Conservation (phyloP, 2,888 invertebrate species). For the Lithosia quadra region DNA sequence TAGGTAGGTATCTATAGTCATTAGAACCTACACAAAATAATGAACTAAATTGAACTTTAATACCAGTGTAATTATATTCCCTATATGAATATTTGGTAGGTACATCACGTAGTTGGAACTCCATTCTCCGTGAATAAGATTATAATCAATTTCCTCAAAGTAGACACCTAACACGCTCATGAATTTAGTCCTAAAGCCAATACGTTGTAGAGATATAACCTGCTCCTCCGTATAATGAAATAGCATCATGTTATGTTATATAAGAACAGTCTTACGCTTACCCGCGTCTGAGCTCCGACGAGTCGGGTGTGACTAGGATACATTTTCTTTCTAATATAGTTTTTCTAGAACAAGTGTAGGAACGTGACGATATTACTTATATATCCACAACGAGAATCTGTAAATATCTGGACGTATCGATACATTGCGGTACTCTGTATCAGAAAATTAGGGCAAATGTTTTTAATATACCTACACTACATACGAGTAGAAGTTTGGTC, state of each 20-base stretch:
- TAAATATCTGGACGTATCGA: not conserved
- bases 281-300: constrained; percentile 27
- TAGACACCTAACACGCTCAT: constrained; percentile 31
- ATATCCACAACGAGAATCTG: not conserved
- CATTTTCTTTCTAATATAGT: constrained; percentile 15
- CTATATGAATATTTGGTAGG: constrained; percentile 8
- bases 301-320: constrained; percentile 18
- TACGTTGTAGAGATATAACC: constrained; percentile 26
- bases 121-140: constrained; percentile 24
- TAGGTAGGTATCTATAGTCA: too few species aligned
- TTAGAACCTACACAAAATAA: not conserved
- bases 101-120: constrained; percentile 3
- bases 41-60: not conserved
- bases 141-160: constrained; percentile 34
- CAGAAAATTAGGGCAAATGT: too few species aligned
- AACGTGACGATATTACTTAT: not conserved
- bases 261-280: not conserved
- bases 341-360: not conserved
- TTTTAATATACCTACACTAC: too few species aligned
- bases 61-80: not conserved
- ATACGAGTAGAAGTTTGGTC: too few species aligned
- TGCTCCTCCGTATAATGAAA: constrained; percentile 35
- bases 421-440: not conserved
- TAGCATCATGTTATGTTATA: constrained; percentile 35
- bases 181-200: constrained; percentile 33